Base-by-base conservation (phyloP, 2,113 vertebrate species). In the Spheniscus mendiculus region DNA sequence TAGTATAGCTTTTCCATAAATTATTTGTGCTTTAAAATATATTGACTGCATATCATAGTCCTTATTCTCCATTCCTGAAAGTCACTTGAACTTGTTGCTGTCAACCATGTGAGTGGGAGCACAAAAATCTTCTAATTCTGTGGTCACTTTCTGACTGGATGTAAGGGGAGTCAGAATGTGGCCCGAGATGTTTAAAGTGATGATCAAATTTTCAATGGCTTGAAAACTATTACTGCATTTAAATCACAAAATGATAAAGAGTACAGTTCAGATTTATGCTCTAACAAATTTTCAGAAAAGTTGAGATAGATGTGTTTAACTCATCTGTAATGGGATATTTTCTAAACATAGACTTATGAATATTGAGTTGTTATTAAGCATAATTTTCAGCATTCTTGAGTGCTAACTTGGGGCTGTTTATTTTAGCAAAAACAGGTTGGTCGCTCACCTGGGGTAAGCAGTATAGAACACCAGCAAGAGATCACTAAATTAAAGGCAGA, bases 391-490 rank as follows among this genome's bases (percentile, higher is more conserved):
- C 71, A 47, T 90, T 94, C 55, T 83, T 72, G 65, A 47, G 69
- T 36, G 23, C 77, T 98, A 95, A 97, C 85, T 87, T 94, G 87
- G 42, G 56, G 8, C 87, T 98, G 21, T 97, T 92, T 70, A 65
- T 92, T 86, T 50, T 95, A 99, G 99, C 92, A 99, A 97, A 99
- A 99, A 92, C 99, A 99, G 97, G 95, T 98, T 11, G 99, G 99
- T 89, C 98, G 99, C 15, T 98, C 98, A 17, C 98, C 98, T 44
- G 98, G 98, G 3, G 96, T 98, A 34, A 98, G 97, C 92, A 98
- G 98, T 93, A 98, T 98, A 23, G 99, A 99, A 93, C 99, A 99
- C 95, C 99, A 99, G 90, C 99, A 99, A 97, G 99, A 99, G 94
- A 98, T 99, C 97, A 98, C 98, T 22, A 99, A 99, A 76, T 96